Conservation (phyloP, 2,113 vertebrate species). For the Bubo blakistoni region DNA sequence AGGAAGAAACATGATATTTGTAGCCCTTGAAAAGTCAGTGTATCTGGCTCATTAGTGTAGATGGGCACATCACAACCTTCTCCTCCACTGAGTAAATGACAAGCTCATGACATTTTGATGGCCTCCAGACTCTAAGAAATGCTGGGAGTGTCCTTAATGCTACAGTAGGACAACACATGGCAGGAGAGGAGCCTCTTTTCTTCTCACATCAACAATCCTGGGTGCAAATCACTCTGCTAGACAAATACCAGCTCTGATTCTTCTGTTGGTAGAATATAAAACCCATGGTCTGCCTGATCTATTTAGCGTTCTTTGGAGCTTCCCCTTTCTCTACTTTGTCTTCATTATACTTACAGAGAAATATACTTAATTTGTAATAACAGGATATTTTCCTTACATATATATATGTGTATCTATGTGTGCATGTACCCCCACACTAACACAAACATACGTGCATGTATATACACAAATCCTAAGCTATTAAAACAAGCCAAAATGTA, state of each 20-base stretch:
- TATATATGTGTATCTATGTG: background rate
- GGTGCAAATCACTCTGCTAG: background rate
- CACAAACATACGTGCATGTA: accelerated
- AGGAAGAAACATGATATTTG: background rate
- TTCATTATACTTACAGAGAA: background rate
- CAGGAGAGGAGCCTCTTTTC: background rate
- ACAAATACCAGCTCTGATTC: background rate
- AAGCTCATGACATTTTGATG: background rate
- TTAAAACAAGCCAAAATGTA: background rate
- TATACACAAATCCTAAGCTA: background rate
- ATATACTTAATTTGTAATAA: background rate
- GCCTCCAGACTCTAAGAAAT: background rate
- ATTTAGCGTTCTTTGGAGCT: background rate
- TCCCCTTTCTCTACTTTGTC: background rate
- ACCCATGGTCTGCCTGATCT: accelerated
- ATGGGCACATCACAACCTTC: background rate
- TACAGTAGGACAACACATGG: background rate
- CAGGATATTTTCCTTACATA: background rate
- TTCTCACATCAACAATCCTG: background rate
- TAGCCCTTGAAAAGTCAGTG: background rate
- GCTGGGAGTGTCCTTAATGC: background rate
- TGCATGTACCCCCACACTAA: background rate
- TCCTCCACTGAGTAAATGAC: background rate
- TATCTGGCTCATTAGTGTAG: background rate
- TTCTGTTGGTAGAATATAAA: background rate